A percentile compares a stretch with the other conserved stretches of the same genome.
Evolutionary conservation across 1,140 invertebrate species (phyloP).

Genomic region (Drosophila pandora): DNA sequence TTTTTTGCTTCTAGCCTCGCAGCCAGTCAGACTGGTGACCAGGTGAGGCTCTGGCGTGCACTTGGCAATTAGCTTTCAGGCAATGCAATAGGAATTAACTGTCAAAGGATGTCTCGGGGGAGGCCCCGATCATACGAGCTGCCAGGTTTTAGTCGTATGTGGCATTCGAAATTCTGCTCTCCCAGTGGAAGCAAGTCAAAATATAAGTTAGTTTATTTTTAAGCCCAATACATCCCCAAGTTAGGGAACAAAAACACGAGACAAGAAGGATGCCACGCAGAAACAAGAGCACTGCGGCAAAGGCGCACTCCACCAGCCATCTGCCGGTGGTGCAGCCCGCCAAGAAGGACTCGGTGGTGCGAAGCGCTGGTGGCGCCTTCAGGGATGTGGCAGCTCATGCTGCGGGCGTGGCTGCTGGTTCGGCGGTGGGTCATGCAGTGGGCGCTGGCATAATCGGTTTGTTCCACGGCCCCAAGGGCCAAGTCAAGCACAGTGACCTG

Average conservation of each 20-base stretch:
- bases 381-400: slow-evolving; percentile 93
- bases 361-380: slow-evolving; percentile 32
- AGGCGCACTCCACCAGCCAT: not conserved
- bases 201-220: not conserved
- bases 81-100: slow-evolving; percentile 69
- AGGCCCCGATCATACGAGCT: slow-evolving; percentile 5
- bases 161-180: slow-evolving; percentile 44
- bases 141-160: not conserved
- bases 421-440: slow-evolving; percentile 90
- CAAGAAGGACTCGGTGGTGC: slow-evolving; percentile 16
- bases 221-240: not conserved
- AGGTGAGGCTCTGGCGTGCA: slow-evolving; percentile 55
- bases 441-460: slow-evolving; percentile 92
- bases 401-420: slow-evolving; percentile 89
- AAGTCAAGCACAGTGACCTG: slow-evolving; percentile 71
- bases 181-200: not conserved
- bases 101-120: slow-evolving; percentile 7
- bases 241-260: not conserved
- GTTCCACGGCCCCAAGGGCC: slow-evolving; percentile 85
- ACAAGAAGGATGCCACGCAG: slow-evolving; percentile 43
- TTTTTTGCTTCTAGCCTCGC: not conserved
- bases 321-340: slow-evolving; percentile 23
- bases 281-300: slow-evolving; percentile 19
- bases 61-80: slow-evolving; percentile 56
- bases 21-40: slow-evolving; percentile 8